A percentile compares a stretch with the other conserved stretches of the same genome.
Evolutionary conservation across 2,888 invertebrate species (phyloP).

Genomic region (Lymantria dispar): DNA sequence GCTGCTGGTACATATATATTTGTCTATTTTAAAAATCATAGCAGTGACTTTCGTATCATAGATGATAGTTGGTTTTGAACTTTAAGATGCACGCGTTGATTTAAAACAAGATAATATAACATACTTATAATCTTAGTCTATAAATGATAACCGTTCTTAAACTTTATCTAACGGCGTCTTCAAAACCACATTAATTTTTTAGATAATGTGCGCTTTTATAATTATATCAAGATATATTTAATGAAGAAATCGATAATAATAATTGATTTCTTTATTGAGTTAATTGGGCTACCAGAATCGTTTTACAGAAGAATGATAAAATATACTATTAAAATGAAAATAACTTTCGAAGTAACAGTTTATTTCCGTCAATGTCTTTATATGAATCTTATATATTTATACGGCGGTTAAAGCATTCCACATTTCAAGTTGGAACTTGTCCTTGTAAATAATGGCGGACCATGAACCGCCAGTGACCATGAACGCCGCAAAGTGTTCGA

Average conservation of each 20-base stretch:
- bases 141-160: not conserved
- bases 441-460: no score
- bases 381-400: not conserved
- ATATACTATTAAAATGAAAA: not conserved
- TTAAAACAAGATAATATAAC: not conserved
- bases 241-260: not conserved
- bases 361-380: not conserved
- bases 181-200: not conserved
- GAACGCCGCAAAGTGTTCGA: no score
- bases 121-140: not conserved
- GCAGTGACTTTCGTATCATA: no score
- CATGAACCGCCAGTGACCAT: no score
- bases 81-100: not conserved
- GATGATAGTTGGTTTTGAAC: no score
- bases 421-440: no score
- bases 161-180: not conserved
- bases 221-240: not conserved
- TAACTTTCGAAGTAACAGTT: not conserved
- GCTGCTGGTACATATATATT: no score
- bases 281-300: not conserved
- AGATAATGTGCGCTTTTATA: not conserved
- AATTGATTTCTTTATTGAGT: not conserved
- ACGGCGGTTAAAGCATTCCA: no score
- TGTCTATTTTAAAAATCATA: no score
- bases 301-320: not conserved